Evolutionary conservation across 2,113 vertebrate species (phyloP).

Genomic region (Speoplatyrhinus poulsoni): DNA sequence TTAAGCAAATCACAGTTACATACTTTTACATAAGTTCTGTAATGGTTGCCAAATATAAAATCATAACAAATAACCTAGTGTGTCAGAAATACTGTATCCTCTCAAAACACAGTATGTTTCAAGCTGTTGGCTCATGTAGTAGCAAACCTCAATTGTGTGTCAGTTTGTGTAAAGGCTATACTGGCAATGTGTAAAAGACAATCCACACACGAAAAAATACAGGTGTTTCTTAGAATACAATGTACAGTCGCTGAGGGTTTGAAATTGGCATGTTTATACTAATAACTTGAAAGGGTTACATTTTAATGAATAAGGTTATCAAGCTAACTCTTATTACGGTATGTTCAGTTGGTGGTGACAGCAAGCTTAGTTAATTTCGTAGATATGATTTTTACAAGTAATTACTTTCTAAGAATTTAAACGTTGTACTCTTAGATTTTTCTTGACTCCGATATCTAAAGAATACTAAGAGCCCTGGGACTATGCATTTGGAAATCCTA

Average conservation of each 20-base stretch:
- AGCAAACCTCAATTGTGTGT: no score
- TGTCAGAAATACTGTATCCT: not conserved
- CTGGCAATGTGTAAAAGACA: no score
- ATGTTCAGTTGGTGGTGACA: not conserved
- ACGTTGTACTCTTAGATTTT: no score
- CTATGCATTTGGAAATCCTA: conserved; percentile 35
- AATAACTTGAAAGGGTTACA: not conserved
- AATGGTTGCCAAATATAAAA: not conserved
- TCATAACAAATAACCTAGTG: not conserved
- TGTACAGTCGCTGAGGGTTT: not conserved
- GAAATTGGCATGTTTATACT: not conserved
- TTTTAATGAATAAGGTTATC: not conserved
- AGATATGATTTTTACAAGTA: no score
- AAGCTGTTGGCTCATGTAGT: no score
- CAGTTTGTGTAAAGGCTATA: no score
- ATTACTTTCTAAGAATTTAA: no score
- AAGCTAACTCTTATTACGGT: not conserved
- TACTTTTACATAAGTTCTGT: conserved; percentile 34
- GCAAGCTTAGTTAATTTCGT: not conserved
- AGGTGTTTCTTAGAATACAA: not conserved
- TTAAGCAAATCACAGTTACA: conserved; percentile 26
- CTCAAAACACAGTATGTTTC: not conserved
- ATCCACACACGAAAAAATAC: no score
- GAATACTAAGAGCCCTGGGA: conserved; percentile 10
- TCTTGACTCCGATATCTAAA: not conserved